Evolutionary conservation across 2,888 invertebrate genomes (phyloP).

Genomic region (Sinopyrophorus schimmeli): DNA sequence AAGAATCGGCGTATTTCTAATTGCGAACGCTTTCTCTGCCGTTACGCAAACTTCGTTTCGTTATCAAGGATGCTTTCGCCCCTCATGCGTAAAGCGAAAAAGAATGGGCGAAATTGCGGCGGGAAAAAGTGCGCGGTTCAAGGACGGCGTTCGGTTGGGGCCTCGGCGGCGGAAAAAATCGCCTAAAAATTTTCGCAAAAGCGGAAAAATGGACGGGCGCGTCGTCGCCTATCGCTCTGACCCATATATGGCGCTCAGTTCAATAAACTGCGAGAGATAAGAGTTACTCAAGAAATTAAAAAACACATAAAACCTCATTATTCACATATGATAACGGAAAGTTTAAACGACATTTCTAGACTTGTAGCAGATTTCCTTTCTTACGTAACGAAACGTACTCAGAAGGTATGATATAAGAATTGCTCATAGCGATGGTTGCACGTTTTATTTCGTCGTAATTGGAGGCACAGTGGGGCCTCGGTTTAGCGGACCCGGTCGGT

Average conservation of each 20-base stretch:
- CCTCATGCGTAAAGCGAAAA: slow-evolving; percentile 15
- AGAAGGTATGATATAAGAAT: no score
- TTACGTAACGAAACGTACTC: no score
- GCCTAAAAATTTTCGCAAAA: slow-evolving; percentile 1
- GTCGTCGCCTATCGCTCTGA: slow-evolving; percentile 40
- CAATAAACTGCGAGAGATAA: slow-evolving; percentile 46
- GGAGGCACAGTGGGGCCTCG: no score
- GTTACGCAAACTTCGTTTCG: slow-evolving; percentile 19
- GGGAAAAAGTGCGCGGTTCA: slow-evolving; percentile 5
- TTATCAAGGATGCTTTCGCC: slow-evolving; percentile 18
- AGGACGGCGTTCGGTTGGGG: slow-evolving; percentile 3
- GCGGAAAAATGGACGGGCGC: no score
- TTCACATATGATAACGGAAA: slow-evolving; percentile 26
- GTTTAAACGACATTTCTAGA: slow-evolving; percentile 13
- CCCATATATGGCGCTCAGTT: slow-evolving; percentile 42
- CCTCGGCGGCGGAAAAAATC: neutral
- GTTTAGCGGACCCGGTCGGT: no score
- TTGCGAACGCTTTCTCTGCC: slow-evolving; percentile 19
- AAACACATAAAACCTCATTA: slow-evolving; percentile 28
- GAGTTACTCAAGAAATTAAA: slow-evolving; percentile 39
- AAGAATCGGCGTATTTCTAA: slow-evolving; percentile 23
- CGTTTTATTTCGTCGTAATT: no score
- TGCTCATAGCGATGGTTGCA: no score
- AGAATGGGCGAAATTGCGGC: slow-evolving; percentile 4
- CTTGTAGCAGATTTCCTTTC: slow-evolving; percentile 16